Percentiles rank a stretch among this genome's conserved stretches.
Evolutionary conservation across 2,113 vertebrate species (phyloP).

Genomic region (Leptocoma aspasia): DNA sequence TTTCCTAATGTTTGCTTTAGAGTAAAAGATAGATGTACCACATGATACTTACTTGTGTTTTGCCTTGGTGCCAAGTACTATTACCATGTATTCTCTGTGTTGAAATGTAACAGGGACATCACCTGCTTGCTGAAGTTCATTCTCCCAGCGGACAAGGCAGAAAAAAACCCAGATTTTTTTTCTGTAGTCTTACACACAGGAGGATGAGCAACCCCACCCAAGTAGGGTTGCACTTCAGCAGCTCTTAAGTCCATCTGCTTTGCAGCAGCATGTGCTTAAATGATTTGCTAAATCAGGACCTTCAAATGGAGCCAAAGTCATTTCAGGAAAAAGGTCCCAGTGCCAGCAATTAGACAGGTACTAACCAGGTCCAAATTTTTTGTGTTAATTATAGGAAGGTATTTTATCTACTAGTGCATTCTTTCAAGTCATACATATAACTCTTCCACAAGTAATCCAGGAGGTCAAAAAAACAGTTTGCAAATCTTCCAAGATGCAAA

Average conservation of each 20-base stretch:
- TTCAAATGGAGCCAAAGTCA: neutral
- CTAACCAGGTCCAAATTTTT: neutral
- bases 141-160: neutral
- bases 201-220: neutral
- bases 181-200: neutral
- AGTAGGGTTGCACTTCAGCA: neutral
- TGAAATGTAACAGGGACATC: neutral
- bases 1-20: conserved; percentile 22
- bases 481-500: neutral
- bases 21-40: neutral
- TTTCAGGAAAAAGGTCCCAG: neutral
- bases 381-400: neutral
- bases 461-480: neutral
- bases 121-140: neutral
- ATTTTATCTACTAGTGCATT: neutral
- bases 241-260: neutral
- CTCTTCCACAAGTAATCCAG: neutral
- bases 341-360: neutral
- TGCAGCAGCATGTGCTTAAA: neutral
- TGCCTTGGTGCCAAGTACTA: neutral
- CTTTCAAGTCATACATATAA: neutral
- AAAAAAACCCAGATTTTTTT: neutral
- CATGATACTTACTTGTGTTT: neutral
- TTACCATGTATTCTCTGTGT: neutral
- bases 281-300: neutral